Conservation (phyloP, 2,113 vertebrate genomes). For the Aegotheles bennettii region DNA sequence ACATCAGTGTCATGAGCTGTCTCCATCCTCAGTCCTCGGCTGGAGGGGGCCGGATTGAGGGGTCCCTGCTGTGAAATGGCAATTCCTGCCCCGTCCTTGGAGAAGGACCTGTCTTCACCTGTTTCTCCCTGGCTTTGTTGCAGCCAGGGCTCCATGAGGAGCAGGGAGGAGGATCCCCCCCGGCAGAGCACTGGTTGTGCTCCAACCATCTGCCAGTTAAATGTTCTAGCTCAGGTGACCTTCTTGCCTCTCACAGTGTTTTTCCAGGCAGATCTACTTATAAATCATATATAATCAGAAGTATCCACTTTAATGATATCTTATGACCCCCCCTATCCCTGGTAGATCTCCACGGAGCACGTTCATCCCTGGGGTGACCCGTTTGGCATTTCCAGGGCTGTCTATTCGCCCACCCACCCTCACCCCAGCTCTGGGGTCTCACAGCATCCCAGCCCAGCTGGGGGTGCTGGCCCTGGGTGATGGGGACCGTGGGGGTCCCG, state of each 20-base stretch:
- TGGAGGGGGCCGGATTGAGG: neutral
- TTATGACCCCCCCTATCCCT: neutral
- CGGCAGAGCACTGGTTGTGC: accelerated
- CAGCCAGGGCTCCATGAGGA: neutral
- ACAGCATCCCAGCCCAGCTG: accelerated
- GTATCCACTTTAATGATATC: neutral
- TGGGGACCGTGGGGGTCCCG: neutral
- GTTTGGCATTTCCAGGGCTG: neutral
- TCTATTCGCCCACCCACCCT: neutral
- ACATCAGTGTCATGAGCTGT: neutral
- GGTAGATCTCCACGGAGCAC: accelerated
- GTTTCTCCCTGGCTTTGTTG: neutral
- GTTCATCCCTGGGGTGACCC: neutral
- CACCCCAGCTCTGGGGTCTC: neutral
- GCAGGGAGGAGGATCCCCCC: neutral
- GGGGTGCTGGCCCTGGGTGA: neutral
- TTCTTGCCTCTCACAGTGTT: neutral
- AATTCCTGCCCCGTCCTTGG: neutral
- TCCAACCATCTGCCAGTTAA: neutral
- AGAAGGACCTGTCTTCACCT: too few species aligned
- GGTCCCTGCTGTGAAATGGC: neutral
- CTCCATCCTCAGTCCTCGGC: neutral
- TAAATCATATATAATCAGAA: neutral
- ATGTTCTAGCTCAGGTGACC: neutral
- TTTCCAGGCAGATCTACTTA: neutral